Conservation (phyloP, 2,888 invertebrate genomes). For the Alcis repandata region DNA sequence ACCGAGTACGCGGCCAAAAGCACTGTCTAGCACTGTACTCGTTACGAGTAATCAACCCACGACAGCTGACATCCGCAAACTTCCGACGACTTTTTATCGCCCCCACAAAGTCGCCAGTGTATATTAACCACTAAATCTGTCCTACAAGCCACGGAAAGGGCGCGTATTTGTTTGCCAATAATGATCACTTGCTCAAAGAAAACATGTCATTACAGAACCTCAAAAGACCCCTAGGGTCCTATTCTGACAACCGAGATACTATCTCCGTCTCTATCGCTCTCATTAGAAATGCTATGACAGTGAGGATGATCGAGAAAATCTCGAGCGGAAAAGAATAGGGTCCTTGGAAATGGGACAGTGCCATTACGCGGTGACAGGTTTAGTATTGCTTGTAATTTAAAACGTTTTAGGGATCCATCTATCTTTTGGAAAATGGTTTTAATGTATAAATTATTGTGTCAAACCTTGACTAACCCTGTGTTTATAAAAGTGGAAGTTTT, state of each 20-base stretch:
- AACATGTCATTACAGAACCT: constrained; percentile 24
- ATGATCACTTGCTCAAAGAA: constrained; percentile 22
- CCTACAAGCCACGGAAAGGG: constrained; percentile 9
- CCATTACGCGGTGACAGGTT: constrained; percentile 30
- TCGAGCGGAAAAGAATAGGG: no score
- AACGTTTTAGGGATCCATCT: constrained; percentile 23
- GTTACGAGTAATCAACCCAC: no score
- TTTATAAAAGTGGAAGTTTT: neutral
- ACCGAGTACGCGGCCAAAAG: no score
- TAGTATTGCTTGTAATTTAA: constrained; percentile 24
- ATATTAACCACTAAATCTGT: neutral
- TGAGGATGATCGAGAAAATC: no score
- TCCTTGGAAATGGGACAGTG: constrained; percentile 20
- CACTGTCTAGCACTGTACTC: no score
- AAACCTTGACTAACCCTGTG: neutral
- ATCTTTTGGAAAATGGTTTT: constrained; percentile 11
- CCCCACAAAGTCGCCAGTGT: neutral
- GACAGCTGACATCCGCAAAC: neutral
- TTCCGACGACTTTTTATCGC: neutral
- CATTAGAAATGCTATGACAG: no score
- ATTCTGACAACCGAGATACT: no score
- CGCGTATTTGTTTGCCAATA: constrained; percentile 13
- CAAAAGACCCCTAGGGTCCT: constrained; percentile 10
- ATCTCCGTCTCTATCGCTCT: no score
- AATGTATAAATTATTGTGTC: constrained; percentile 8